phyloP scores from a whole-genome alignment of 2,113 vertebrate genomes.

The Syngnathus typhle region DNA sequence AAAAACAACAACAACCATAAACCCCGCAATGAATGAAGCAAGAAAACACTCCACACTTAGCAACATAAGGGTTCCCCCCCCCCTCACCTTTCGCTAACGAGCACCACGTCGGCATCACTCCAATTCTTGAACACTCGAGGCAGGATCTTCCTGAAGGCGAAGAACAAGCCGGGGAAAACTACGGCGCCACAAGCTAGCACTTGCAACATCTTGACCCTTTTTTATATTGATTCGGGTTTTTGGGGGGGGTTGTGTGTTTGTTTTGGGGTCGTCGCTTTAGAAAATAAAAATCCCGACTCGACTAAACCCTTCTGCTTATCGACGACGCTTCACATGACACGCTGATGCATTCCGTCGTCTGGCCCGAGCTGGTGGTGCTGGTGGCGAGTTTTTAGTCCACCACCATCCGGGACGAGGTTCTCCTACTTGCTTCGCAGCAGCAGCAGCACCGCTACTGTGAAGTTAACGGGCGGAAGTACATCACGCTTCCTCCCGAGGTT shows the following conservation, averaged over 20 bases:
- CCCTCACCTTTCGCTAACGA: constrained; percentile 74
- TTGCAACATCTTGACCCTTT: constrained; percentile 65
- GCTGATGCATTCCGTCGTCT: constrained; percentile 39
- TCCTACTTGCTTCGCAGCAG: neutral
- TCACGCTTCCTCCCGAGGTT: rapidly evolving
- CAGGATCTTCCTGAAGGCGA: constrained; percentile 66
- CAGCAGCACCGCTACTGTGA: constrained; percentile 29
- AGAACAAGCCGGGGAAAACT: constrained; percentile 74
- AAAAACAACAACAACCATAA: neutral
- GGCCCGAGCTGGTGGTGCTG: constrained; percentile 24
- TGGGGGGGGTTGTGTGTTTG: too few species aligned
- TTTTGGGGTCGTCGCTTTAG: constrained; percentile 5
- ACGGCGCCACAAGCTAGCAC: constrained; percentile 69
- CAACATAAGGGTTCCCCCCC: neutral
- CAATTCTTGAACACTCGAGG: constrained; percentile 66
- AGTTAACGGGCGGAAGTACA: neutral
- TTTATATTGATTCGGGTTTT: neutral
- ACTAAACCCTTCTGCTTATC: neutral
- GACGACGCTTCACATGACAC: constrained; percentile 33
- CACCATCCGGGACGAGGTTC: constrained; percentile 18
- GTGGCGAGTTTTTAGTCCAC: constrained; percentile 28
- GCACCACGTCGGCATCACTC: constrained; percentile 75
- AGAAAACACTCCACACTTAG: neutral
- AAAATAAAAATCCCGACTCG: neutral
- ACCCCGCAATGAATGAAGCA: neutral